A percentile compares a stretch with the other conserved stretches of the same genome.
phyloP scores from a whole-genome alignment of 2,797 vertebrate species.

The Onychomys torridus region DNA sequence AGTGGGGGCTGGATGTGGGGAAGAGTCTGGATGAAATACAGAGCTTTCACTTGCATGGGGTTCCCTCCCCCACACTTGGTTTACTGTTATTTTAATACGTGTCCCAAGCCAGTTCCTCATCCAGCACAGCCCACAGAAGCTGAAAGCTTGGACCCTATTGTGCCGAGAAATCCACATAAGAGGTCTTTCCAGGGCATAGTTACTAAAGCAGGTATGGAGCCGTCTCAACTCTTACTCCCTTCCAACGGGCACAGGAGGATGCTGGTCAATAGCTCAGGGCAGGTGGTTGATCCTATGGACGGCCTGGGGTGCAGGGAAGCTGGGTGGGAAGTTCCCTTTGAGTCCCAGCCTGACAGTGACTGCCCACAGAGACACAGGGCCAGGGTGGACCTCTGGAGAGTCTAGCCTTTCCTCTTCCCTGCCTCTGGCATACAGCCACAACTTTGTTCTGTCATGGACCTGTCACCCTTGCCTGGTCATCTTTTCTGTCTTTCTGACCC shows the following conservation, averaged over 20 bases:
- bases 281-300: not conserved
- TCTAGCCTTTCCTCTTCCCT: not conserved
- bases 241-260: not conserved
- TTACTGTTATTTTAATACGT: not conserved
- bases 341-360: not conserved
- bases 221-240: not conserved
- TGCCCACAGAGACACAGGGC: rapidly evolving
- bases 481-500: not conserved
- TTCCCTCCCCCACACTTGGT: not conserved
- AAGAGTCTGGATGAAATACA: not conserved
- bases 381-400: not conserved
- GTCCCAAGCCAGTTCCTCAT: not conserved
- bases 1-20: not conserved
- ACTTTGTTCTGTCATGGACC: rapidly evolving
- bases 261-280: conserved; percentile 54
- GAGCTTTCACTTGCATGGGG: not conserved
- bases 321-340: not conserved
- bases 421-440: rapidly evolving
- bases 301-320: not conserved
- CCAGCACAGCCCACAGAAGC: not conserved
- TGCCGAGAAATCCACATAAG: too few relatives aligned
- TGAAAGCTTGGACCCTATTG: not conserved
- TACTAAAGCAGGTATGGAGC: not conserved
- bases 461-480: rapidly evolving
- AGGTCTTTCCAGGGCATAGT: not conserved